These are phyloP conservation scores for Cephus pygmeus DNA, from an alignment of 2,888 invertebrate genomes.

Conservation along the genomic window DNA sequence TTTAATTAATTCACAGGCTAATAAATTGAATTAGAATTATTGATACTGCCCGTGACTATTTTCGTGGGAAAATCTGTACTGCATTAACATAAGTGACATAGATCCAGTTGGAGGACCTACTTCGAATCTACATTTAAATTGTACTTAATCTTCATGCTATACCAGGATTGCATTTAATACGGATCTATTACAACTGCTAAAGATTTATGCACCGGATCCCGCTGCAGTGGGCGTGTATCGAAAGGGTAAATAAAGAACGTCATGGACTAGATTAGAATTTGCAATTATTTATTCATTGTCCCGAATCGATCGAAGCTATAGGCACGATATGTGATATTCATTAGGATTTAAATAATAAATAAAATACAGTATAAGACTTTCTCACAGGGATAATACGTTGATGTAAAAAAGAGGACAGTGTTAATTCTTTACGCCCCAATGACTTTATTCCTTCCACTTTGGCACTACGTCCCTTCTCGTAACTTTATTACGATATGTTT, in stretches of 20 bases:
- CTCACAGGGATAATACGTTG: conserved; percentile 2
- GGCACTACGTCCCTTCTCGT: background rate
- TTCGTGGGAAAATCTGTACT: background rate
- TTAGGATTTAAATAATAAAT: conserved; percentile 21
- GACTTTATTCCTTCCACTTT: background rate
- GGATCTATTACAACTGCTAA: conserved; percentile 34
- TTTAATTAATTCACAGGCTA: background rate
- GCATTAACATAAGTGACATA: background rate
- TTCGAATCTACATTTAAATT: conserved; percentile 44
- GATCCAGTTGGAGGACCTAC: background rate
- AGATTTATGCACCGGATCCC: conserved; percentile 40
- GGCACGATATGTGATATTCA: conserved; percentile 19
- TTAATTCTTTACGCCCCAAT: conserved; percentile 9
- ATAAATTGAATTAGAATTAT: background rate
- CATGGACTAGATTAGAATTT: conserved; percentile 19
- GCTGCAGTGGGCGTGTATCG: conserved; percentile 15
- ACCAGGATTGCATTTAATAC: conserved; percentile 24
- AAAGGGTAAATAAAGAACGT: background rate
- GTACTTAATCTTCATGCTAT: conserved; percentile 35
- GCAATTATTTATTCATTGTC: conserved; percentile 27
- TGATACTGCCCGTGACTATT: background rate
- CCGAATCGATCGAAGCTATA: conserved; percentile 18
- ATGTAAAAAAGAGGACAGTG: conserved; percentile 13
- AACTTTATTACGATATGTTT: conserved; percentile 41
- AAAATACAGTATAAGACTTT: background rate